phyloP scores from a whole-genome alignment of 1,140 invertebrate species.

The Drosophila navojoa region DNA sequence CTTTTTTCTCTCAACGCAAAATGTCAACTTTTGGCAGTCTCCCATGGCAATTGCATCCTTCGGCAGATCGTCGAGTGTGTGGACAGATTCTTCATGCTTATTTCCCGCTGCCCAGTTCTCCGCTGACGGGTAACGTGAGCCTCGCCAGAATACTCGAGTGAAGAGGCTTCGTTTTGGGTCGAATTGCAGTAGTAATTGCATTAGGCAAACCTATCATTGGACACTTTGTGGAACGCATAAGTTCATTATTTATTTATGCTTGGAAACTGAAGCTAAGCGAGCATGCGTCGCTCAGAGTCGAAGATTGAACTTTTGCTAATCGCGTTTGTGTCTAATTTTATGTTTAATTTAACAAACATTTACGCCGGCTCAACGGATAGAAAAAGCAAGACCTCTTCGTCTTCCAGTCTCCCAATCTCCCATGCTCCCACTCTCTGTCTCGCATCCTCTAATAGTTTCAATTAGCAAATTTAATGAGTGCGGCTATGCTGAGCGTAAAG shows the following conservation, averaged over 20 bases:
- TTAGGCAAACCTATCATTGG: neutral
- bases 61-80: neutral
- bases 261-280: neutral
- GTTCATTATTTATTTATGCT: slow-evolving; percentile 44
- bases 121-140: too few species aligned
- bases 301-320: slow-evolving; percentile 49
- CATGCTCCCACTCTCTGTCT: slow-evolving; percentile 12
- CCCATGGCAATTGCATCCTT: slow-evolving; percentile 1
- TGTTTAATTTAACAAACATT: slow-evolving; percentile 58
- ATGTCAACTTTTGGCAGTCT: slow-evolving; percentile 22
- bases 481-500: slow-evolving; percentile 59
- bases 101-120: too few species aligned
- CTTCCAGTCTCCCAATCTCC: slow-evolving; percentile 10
- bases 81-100: neutral
- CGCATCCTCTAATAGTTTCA: slow-evolving; percentile 65
- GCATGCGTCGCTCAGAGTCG: slow-evolving; percentile 13
- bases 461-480: slow-evolving; percentile 75
- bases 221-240: slow-evolving; percentile 25
- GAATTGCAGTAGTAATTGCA: neutral
- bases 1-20: slow-evolving; percentile 32
- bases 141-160: too few species aligned
- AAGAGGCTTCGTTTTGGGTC: too few species aligned
- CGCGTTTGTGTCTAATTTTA: slow-evolving; percentile 61
- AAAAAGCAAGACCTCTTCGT: neutral
- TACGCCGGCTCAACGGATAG: neutral